A percentile compares a stretch with the other conserved stretches of the same genome.
phyloP scores from a whole-genome alignment of 2,113 vertebrate genomes.

The Entomyzon cyanotis region DNA sequence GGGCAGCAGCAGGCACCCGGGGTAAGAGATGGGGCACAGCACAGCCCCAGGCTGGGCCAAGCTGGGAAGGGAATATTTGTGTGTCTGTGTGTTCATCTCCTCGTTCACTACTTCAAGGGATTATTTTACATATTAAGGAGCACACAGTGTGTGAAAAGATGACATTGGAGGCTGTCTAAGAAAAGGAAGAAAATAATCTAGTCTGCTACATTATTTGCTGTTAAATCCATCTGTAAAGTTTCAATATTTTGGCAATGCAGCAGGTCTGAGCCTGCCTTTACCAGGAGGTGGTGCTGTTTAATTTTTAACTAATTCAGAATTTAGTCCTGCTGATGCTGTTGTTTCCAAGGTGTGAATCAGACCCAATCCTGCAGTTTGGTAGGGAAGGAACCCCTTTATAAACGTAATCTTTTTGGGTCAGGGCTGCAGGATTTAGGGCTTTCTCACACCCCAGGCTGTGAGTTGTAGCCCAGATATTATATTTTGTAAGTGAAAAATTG shows the following conservation, averaged over 20 bases:
- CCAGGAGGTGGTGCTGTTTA: conserved; percentile 61
- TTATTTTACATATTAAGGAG: background rate
- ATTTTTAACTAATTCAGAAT: background rate
- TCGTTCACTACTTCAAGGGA: background rate
- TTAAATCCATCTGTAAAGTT: background rate
- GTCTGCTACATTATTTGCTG: background rate
- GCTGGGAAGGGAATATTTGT: background rate
- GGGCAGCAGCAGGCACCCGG: background rate
- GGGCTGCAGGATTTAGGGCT: background rate
- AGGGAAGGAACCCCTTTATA: background rate
- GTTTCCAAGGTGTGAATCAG: background rate
- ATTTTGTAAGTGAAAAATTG: background rate
- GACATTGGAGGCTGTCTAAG: background rate
- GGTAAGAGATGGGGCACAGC: background rate
- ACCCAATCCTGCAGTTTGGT: background rate
- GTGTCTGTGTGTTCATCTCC: background rate
- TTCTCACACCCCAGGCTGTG: background rate
- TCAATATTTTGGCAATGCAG: background rate
- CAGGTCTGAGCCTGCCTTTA: background rate
- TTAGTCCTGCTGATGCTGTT: background rate
- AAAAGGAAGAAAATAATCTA: background rate
- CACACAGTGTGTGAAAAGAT: background rate
- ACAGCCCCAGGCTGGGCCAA: background rate
- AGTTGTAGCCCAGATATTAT: background rate
- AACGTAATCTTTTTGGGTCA: background rate